phyloP scores from a whole-genome alignment of 2,113 vertebrate genomes.

The Athene noctua region DNA sequence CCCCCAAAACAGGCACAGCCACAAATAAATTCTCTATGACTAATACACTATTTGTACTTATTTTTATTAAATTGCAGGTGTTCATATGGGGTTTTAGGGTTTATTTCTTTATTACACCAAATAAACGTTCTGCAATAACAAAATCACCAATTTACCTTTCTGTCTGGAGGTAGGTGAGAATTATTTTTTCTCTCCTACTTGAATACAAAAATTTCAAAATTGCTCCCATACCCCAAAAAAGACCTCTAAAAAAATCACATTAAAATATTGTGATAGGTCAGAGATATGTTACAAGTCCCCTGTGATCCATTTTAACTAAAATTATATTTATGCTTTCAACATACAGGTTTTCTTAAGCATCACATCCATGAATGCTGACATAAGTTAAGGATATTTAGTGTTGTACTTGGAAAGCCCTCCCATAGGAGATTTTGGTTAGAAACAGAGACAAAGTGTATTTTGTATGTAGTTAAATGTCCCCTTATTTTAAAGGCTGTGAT shows the following conservation, averaged over 20 bases:
- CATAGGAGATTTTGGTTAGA: not conserved
- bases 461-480: not conserved
- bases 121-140: not conserved
- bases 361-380: not conserved
- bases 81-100: not conserved
- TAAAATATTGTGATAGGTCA: not conserved
- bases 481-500: not conserved
- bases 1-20: not conserved
- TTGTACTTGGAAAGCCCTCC: not conserved
- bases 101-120: not conserved
- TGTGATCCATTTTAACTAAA: not conserved
- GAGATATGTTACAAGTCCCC: not conserved
- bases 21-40: not conserved
- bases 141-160: not conserved
- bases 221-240: not conserved
- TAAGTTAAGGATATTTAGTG: not conserved
- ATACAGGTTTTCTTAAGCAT: not conserved
- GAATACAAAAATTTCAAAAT: not conserved
- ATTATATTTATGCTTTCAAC: not conserved
- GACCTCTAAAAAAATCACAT: not conserved
- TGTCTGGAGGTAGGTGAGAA: not conserved
- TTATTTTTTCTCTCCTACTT: not conserved
- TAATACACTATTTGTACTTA: not conserved
- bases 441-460: not conserved
- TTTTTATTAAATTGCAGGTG: not conserved